Percentiles rank a stretch among this genome's conserved stretches.
These are phyloP conservation scores for Pristionchus pacificus DNA, from an alignment of 1,140 invertebrate genomes.

Conservation along the genomic window DNA sequence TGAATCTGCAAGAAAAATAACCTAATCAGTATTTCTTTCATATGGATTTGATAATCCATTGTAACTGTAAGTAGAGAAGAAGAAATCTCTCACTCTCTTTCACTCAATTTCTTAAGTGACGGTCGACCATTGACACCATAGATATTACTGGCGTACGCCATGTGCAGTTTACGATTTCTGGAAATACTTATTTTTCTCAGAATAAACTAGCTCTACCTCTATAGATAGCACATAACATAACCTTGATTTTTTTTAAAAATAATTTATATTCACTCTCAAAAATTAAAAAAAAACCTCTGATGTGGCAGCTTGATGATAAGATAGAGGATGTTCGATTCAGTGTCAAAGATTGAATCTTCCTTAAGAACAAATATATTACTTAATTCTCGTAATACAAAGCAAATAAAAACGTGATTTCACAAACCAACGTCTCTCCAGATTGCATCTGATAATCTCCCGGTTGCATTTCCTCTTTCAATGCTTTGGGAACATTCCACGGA, in stretches of 20 bases:
- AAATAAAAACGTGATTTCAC: neutral
- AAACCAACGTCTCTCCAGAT: neutral
- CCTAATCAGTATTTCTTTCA: too few species aligned
- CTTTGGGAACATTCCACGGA: neutral
- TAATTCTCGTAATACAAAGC: neutral
- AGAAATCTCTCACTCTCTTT: too few species aligned
- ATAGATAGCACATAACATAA: too few species aligned
- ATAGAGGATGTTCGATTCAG: neutral
- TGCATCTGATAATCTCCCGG: neutral
- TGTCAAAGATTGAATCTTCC: neutral
- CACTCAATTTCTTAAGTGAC: too few species aligned
- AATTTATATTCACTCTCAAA: neutral
- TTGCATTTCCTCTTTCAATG: neutral
- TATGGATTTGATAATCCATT: too few species aligned
- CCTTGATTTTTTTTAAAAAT: neutral
- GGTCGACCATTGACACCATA: neutral
- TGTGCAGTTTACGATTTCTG: neutral
- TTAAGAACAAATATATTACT: neutral
- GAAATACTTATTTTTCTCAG: too few species aligned
- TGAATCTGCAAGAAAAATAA: too few species aligned
- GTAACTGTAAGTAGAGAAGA: too few species aligned
- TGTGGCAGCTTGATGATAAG: neutral
- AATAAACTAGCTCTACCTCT: too few species aligned
- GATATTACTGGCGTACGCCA: neutral
- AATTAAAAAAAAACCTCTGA: neutral